Conservation (phyloP, 2,113 vertebrate genomes). For the Oncorhynchus tshawytscha region DNA sequence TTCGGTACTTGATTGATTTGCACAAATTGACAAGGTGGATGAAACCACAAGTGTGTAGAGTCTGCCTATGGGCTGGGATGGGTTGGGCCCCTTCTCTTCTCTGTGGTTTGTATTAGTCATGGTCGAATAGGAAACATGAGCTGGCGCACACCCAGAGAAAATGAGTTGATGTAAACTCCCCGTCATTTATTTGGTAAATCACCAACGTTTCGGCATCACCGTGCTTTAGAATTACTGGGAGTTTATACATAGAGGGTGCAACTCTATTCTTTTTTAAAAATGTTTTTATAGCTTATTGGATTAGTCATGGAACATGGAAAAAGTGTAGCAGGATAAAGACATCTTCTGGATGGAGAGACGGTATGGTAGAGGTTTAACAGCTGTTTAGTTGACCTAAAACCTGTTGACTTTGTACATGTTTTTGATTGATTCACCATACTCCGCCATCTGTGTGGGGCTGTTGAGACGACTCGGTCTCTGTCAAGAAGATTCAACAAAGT, state of each 20-base stretch:
- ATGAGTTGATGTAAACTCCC: no score
- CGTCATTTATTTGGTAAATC: no score
- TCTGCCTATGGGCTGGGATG: neutral
- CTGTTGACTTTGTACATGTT: neutral
- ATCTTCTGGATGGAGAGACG: neutral
- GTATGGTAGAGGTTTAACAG: neutral
- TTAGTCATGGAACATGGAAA: constrained; percentile 22
- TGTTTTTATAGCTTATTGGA: neutral
- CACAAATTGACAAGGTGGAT: neutral
- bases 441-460: neutral
- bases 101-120: constrained; percentile 28
- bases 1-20: neutral
- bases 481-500: neutral
- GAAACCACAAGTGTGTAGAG: constrained; percentile 17
- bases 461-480: neutral
- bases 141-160: no score
- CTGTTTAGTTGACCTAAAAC: neutral
- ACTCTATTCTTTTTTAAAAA: no score
- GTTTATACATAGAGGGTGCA: no score
- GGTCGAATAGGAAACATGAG: neutral
- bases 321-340: neutral
- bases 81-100: neutral
- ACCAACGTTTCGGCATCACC: no score
- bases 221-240: no score
- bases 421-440: neutral